Base-by-base conservation (phyloP, 2,888 invertebrate species). In the Autographa gamma region DNA sequence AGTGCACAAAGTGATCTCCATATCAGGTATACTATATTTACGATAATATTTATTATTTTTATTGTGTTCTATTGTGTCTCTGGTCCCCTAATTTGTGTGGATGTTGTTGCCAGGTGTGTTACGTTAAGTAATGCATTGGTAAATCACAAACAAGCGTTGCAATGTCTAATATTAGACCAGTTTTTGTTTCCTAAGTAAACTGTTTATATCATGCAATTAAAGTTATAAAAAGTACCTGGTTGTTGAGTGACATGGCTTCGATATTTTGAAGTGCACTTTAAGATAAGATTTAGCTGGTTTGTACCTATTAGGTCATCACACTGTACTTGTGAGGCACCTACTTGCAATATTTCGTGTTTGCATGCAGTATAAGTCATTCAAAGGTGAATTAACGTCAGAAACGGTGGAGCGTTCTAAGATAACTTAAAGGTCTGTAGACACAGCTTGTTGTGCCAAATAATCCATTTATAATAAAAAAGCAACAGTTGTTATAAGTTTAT, bases 21-120 rank as follows among this genome's bases (percentile, higher is more conserved):
- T 75, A 72, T 60, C 77, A 76, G 81, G 80, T 84, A 83, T 71
- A 77, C 71, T 73, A 76, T 73, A 14, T 65, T 78, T 63, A 68
- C 70, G 71, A 60, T 82, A 73, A 73, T 68, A 61, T 72, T 72
- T 66, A 54, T 78, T 79, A 69, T 76, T 81, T 74, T 72, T 63
- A 67, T 74, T 73, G 59, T 73, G 69, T 69, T 69, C 59, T 52
- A 68, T 66, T 66, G 71, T 69, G 60, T 73, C 52, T 54, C 14
- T 70, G 69, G 52, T 60, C 71, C 34, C 62, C 52, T 60, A 19
- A 66, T 78, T 72, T 85, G 86, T 87, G 86, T 88, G 84, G 86
- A 90, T 90, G 88, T 87, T 85, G 79, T 70, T 78, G 85, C 89
- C 90, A 92, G 90, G 90, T 91, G 90, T 86, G 83, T 82, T 80